Conservation (phyloP, 1,140 invertebrate species). For the Grapholita molesta region DNA sequence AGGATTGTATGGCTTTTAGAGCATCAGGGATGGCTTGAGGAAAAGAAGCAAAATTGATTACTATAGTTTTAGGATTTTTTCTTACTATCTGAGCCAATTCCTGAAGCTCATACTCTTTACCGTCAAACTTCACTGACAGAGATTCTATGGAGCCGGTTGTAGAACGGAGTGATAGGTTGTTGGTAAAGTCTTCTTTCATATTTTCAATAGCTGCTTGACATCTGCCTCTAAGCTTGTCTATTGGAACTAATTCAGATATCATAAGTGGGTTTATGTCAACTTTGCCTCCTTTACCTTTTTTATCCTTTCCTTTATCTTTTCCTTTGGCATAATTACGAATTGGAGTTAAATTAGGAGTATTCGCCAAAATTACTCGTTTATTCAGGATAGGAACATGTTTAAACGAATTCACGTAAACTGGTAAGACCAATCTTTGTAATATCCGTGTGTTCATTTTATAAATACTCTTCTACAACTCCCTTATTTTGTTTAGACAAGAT, state of each 20-base stretch:
- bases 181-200: slow-evolving; percentile 88
- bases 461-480: background rate
- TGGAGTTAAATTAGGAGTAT: slow-evolving; percentile 32
- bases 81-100: slow-evolving; percentile 93
- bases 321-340: slow-evolving; percentile 70
- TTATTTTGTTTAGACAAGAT: background rate
- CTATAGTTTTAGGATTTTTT: slow-evolving; percentile 91
- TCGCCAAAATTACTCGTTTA: slow-evolving; percentile 31
- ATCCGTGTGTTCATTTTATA: slow-evolving; percentile 22
- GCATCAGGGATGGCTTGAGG: slow-evolving; percentile 91
- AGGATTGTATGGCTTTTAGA: slow-evolving; percentile 85
- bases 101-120: slow-evolving; percentile 90
- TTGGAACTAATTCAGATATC: slow-evolving; percentile 84
- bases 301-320: slow-evolving; percentile 82
- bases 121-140: slow-evolving; percentile 86
- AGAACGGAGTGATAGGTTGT: slow-evolving; percentile 87
- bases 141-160: slow-evolving; percentile 88
- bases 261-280: slow-evolving; percentile 84
- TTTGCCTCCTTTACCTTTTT: slow-evolving; percentile 81
- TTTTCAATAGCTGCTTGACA: slow-evolving; percentile 82
- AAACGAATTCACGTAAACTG: slow-evolving; percentile 37
- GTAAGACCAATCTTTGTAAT: slow-evolving; percentile 43
- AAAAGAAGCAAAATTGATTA: slow-evolving; percentile 90
- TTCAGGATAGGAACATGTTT: slow-evolving; percentile 37
- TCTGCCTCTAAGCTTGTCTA: slow-evolving; percentile 82